Evolutionary conservation across 2,888 invertebrate species (phyloP), one percentile per base, ranked within the genome.

Genomic region (Sericinus montela): DNA sequence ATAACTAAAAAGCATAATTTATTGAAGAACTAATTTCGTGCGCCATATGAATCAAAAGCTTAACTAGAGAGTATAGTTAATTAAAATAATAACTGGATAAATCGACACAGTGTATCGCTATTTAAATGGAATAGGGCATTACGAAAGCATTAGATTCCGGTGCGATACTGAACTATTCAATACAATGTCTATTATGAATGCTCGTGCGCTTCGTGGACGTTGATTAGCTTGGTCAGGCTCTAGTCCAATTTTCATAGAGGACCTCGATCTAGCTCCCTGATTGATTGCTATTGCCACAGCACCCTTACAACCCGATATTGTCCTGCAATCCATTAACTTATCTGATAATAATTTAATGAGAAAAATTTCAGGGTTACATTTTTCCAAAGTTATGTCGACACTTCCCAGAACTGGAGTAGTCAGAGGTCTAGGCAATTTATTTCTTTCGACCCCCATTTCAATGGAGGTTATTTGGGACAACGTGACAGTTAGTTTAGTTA

Each of bases 121-220:
- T 75, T 73, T 72, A 72, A 73, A 74, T 74, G 64, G 66, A 64
- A 69, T 52, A 54, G 55, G 63, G 62, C 59, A 73, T 70, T 70
- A 70, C 68, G 63, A 69, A 59, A 72, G 67, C 65, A 61, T 63
- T 75, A 76, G 81, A 80, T 78, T 57, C 60, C 57, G 58, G 53
- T 59, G 52, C 65, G 80, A 82, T 80, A 82, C 60, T 57, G 58
- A 65, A 68, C 68, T 69, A 78, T 84, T 82, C 74, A 81, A 81
- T 80, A 72, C 78, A 75, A 77, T 76, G 73, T 75, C 69, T 73
- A 75, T 78, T 79, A 81, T 80, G 78, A 80, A 80, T 79, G 72
- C 66, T 62, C 61, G 62, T 55, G 53, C 61, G 62, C 62, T 70
- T 58, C 72, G 67, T 71, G 72, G 70, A 62, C 69, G 67, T 75